phyloP scores from a whole-genome alignment of 2,888 invertebrate genomes.

The Meganola albula region DNA sequence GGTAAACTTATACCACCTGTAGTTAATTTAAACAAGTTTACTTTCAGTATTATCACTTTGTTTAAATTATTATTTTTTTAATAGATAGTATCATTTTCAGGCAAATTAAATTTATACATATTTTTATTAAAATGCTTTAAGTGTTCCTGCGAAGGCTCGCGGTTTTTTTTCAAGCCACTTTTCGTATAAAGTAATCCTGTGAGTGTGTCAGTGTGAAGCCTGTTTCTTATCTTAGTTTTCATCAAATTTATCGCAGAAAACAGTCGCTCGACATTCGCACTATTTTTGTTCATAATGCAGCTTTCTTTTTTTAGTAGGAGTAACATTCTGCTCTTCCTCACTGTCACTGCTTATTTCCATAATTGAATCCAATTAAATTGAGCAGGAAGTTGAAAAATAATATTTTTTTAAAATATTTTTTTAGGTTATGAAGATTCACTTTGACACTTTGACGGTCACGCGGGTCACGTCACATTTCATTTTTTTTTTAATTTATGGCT shows the following conservation, averaged over 20 bases:
- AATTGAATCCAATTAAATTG: conserved; percentile 7
- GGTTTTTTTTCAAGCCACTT: no score
- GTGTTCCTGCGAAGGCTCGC: no score
- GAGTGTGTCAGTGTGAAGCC: conserved; percentile 12
- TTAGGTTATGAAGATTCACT: conserved; percentile 1
- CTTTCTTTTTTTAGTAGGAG: conserved; percentile 2
- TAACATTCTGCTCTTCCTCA: conserved; percentile 9
- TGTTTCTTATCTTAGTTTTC: conserved; percentile 18
- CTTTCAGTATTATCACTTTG: no score
- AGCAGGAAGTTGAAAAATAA: conserved; percentile 3
- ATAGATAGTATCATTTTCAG: no score
- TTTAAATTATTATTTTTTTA: no score
- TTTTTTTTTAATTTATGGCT: no score
- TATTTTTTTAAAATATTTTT: no score
- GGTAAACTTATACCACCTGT: no score
- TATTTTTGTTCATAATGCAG: conserved; percentile 5
- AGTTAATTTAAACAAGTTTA: no score
- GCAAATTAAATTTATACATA: no score
- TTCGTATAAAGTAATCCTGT: no score
- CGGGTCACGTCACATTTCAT: background rate
- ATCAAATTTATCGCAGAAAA: conserved; percentile 14
- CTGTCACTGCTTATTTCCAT: conserved; percentile 10
- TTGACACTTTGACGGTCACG: background rate
- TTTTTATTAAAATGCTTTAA: no score
- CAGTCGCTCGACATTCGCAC: conserved; percentile 12